phyloP scores from a whole-genome alignment of 2,797 vertebrate species.

The Pipistrellus kuhlii region DNA sequence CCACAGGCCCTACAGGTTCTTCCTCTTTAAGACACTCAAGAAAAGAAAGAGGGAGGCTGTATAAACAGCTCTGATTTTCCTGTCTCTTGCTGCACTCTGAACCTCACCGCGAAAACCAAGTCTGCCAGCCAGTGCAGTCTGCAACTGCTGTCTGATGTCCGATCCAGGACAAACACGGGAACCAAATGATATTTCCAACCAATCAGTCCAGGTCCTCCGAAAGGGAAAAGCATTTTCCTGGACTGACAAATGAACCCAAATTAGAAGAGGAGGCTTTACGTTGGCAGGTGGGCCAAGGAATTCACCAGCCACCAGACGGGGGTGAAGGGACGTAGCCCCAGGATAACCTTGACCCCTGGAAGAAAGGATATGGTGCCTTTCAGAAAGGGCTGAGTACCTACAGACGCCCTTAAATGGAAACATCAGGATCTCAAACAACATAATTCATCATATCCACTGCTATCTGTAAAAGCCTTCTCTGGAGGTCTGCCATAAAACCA shows the following conservation, averaged over 20 bases:
- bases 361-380: conserved; percentile 52
- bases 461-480: conserved; percentile 64
- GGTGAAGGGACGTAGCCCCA: conserved; percentile 48
- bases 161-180: conserved; percentile 87
- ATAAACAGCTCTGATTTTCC: conserved; percentile 81
- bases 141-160: conserved; percentile 84
- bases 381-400: conserved; percentile 20
- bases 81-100: conserved; percentile 71
- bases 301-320: conserved; percentile 81
- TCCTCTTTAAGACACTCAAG: conserved; percentile 76
- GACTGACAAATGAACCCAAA: conserved; percentile 82
- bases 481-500: conserved; percentile 72
- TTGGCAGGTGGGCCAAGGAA: conserved; percentile 84
- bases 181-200: conserved; percentile 86
- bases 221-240: conserved; percentile 85
- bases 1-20: conserved; percentile 74
- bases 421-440: conserved; percentile 59
- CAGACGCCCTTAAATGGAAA: conserved; percentile 69
- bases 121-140: conserved; percentile 74
- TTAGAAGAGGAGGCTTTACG: conserved; percentile 79
- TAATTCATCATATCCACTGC: conserved; percentile 64
- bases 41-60: conserved; percentile 77
- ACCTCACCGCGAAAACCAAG: conserved; percentile 58
- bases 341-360: conserved; percentile 72
- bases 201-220: conserved; percentile 86